phyloP scores from a whole-genome alignment of 2,888 invertebrate species.

The Ephialtes manifestator region DNA sequence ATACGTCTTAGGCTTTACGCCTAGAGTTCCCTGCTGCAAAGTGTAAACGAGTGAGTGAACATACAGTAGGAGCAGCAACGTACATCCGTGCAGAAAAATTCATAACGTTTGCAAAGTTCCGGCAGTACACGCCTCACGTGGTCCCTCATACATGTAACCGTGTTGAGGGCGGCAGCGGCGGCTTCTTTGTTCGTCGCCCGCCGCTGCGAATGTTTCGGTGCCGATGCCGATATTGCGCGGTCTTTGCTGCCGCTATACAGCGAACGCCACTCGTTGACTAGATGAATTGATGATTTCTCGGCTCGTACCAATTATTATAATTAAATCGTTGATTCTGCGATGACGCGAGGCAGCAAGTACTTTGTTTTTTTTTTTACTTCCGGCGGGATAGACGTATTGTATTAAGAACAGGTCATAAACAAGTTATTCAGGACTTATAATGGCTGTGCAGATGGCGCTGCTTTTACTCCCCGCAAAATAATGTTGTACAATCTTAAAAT shows the following conservation, averaged over 20 bases:
- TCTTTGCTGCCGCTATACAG: constrained; percentile 65
- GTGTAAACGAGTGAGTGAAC: constrained; percentile 11
- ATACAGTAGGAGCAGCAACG: constrained; percentile 26
- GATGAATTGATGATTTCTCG: constrained; percentile 69
- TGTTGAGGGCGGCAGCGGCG: constrained; percentile 55
- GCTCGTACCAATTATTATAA: constrained; percentile 66
- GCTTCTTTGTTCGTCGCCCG: constrained; percentile 62
- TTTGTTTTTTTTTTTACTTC: neutral
- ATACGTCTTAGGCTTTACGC: constrained; percentile 65
- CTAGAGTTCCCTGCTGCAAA: constrained; percentile 31
- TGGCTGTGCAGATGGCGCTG: neutral
- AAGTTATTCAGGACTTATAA: neutral
- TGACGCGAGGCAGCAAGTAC: neutral
- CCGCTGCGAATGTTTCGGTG: constrained; percentile 62
- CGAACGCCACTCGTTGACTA: constrained; percentile 62
- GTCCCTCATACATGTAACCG: constrained; percentile 27
- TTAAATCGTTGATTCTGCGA: constrained; percentile 60
- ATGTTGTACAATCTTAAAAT: neutral
- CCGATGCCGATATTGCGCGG: constrained; percentile 67
- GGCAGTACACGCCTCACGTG: constrained; percentile 29
- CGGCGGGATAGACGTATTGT: neutral
- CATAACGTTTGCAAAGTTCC: constrained; percentile 41
- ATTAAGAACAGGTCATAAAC: neutral
- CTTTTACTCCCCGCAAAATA: neutral
- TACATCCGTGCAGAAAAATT: constrained; percentile 20